These are phyloP conservation scores for Mizuhopecten yessoensis DNA, from an alignment of 1,140 invertebrate species.

Conservation along the genomic window DNA sequence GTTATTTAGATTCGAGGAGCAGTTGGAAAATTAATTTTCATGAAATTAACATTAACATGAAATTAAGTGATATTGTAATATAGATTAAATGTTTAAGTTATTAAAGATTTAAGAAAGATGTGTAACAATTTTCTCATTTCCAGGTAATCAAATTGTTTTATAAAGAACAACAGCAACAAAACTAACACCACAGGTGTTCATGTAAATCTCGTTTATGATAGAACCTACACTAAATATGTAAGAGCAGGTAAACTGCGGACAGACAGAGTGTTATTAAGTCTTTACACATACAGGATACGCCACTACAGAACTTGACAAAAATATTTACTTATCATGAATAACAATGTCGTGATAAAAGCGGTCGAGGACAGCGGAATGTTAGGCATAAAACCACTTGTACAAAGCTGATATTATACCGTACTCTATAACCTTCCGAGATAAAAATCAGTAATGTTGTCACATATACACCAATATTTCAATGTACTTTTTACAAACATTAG, in stretches of 20 bases:
- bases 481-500: constrained; percentile 29
- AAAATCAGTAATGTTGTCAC: not conserved
- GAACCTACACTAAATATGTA: no score
- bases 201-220: no score
- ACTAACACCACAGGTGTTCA: not conserved
- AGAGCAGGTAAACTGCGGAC: no score
- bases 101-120: no score
- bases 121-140: not conserved
- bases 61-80: no score
- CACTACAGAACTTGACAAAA: constrained; percentile 10
- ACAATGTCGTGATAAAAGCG: constrained; percentile 20
- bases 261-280: not conserved
- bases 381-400: not conserved
- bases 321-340: constrained; percentile 36
- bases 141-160: not conserved
- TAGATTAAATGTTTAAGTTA: no score
- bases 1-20: no score
- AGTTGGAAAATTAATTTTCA: no score
- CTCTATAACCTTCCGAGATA: not conserved
- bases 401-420: not conserved
- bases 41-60: no score
- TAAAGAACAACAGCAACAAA: no score
- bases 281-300: not conserved
- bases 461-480: not conserved
- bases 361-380: not conserved